A percentile compares a stretch with the other conserved stretches of the same genome.
Conservation (phyloP, 2,113 vertebrate genomes). For the Progne subis region DNA sequence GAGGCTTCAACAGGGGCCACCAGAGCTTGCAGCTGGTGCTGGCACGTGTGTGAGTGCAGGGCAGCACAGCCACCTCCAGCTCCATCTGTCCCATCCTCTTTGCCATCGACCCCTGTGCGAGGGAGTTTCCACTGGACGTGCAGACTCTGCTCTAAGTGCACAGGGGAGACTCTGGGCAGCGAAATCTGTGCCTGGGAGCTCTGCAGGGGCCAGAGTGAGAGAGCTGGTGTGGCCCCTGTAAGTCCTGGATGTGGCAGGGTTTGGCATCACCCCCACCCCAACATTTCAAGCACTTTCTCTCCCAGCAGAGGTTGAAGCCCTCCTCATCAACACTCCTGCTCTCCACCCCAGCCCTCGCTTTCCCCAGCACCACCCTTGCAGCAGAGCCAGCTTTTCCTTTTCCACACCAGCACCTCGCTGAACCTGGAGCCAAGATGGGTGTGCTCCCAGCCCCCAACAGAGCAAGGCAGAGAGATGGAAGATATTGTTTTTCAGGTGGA, state of each 20-base stretch:
- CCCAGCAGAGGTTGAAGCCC: neutral
- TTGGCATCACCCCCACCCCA: neutral
- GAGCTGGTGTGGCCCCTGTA: neutral
- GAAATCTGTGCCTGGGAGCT: rapidly evolving
- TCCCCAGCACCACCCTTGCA: neutral
- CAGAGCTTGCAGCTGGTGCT: neutral
- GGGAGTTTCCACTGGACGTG: rapidly evolving
- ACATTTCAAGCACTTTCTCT: neutral
- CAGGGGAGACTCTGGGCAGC: rapidly evolving
- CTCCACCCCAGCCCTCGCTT: neutral
- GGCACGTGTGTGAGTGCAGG: neutral
- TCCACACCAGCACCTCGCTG: neutral
- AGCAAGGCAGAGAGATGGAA: neutral
- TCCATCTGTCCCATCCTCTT: neutral
- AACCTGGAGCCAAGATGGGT: neutral
- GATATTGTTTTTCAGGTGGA: slow-evolving; percentile 51
- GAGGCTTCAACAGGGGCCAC: neutral
- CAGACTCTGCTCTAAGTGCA: neutral
- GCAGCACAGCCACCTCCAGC: neutral
- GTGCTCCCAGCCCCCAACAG: slow-evolving; percentile 13
- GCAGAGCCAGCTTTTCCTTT: neutral
- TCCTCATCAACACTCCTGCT: neutral
- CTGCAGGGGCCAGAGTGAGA: neutral
- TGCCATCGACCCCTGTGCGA: neutral
- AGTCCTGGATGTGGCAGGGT: no score